Conservation (phyloP, 2,113 vertebrate species). For the Promerops cafer region DNA sequence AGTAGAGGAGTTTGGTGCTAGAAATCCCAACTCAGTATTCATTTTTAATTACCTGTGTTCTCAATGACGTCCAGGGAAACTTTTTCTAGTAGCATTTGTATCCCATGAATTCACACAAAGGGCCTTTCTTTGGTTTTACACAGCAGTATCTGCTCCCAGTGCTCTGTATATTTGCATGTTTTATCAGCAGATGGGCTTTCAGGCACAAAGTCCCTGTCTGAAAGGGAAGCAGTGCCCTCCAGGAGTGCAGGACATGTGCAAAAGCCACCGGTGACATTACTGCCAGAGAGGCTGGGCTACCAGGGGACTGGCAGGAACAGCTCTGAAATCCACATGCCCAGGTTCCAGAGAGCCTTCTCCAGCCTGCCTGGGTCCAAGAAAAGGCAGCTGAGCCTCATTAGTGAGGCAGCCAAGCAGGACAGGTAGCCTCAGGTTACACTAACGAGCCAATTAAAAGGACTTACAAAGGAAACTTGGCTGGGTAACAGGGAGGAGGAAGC, state of each 20-base stretch:
- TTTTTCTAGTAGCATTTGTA: neutral
- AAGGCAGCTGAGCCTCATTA: slow-evolving; percentile 42
- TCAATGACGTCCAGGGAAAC: neutral
- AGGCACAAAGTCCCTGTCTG: neutral
- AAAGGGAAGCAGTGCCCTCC: fast-evolving
- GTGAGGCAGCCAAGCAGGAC: slow-evolving; percentile 38
- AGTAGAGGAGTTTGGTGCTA: neutral
- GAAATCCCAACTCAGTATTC: neutral
- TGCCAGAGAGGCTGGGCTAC: neutral
- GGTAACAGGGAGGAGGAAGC: neutral
- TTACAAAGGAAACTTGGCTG: neutral
- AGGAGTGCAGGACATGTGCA: neutral
- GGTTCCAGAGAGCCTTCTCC: neutral
- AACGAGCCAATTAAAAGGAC: slow-evolving; percentile 35
- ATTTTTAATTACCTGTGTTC: neutral
- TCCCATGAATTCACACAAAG: neutral
- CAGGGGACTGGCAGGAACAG: neutral
- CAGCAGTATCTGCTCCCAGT: neutral
- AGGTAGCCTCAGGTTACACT: slow-evolving; percentile 46
- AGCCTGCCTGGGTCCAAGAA: neutral
- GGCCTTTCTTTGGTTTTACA: neutral
- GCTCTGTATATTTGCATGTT: neutral
- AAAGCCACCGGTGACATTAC: neutral
- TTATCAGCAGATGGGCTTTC: neutral
- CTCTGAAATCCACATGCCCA: neutral